Conservation (phyloP, 2,888 invertebrate species). For the Schizotus pectinicornis region DNA sequence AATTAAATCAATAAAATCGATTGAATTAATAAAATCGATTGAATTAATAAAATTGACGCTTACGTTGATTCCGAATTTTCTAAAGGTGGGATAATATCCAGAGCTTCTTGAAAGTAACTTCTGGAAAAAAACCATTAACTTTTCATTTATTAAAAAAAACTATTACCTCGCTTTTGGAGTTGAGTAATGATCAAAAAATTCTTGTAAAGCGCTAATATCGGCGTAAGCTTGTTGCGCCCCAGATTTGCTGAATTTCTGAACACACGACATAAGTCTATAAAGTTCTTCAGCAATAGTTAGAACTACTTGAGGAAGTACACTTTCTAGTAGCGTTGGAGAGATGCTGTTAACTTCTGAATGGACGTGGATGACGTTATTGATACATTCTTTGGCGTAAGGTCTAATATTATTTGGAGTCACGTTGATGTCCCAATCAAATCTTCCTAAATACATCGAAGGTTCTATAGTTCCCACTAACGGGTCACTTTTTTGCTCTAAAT, state of each 20-base stretch:
- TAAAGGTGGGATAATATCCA: slow-evolving; percentile 76
- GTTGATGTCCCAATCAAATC: slow-evolving; percentile 84
- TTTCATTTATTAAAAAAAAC: slow-evolving; percentile 20
- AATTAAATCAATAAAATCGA: slow-evolving; percentile 22
- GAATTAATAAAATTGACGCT: slow-evolving; percentile 16
- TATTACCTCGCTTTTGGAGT: slow-evolving; percentile 69
- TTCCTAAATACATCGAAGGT: slow-evolving; percentile 92
- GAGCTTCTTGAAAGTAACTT: slow-evolving; percentile 80
- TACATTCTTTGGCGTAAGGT: slow-evolving; percentile 88
- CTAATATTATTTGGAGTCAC: slow-evolving; percentile 77
- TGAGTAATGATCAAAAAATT: slow-evolving; percentile 69
- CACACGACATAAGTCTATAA: slow-evolving; percentile 83
- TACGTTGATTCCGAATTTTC: slow-evolving; percentile 60
- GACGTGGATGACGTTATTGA: slow-evolving; percentile 81
- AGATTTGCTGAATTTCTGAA: slow-evolving; percentile 70
- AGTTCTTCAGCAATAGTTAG: slow-evolving; percentile 94
- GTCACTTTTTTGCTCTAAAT: slow-evolving; percentile 89
- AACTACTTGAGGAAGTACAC: slow-evolving; percentile 77
- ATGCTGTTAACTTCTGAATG: slow-evolving; percentile 79
- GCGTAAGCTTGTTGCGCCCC: slow-evolving; percentile 81
- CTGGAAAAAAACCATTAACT: slow-evolving; percentile 57
- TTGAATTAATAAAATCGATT: slow-evolving; percentile 15
- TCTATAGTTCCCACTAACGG: slow-evolving; percentile 96
- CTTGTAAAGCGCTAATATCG: slow-evolving; percentile 73
- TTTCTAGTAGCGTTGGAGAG: slow-evolving; percentile 78